These are phyloP conservation scores for Cyanistes caeruleus DNA, from an alignment of 2,113 vertebrate species.

Conservation along the genomic window DNA sequence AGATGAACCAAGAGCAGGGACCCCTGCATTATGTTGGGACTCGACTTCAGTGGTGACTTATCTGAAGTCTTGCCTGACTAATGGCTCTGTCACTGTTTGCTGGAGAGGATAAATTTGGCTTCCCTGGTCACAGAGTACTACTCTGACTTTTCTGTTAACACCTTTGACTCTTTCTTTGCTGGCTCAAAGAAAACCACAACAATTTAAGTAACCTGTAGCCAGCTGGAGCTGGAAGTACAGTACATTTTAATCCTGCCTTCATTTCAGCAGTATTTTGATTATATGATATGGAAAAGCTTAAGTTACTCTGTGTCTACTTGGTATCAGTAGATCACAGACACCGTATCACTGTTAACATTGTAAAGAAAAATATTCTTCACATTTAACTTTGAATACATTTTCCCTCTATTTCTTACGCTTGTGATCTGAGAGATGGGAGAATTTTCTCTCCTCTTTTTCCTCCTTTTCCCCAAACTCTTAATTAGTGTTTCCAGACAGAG, in stretches of 20 bases:
- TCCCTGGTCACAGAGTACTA: background rate
- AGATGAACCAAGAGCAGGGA: background rate
- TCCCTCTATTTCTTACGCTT: background rate
- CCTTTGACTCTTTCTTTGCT: background rate
- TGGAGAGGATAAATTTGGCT: background rate
- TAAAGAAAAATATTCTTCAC: background rate
- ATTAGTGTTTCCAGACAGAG: background rate
- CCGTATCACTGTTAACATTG: background rate
- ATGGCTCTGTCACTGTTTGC: slow-evolving; percentile 5
- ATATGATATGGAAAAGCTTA: background rate
- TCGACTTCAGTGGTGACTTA: background rate
- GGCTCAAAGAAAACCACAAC: background rate
- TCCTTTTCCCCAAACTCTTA: background rate
- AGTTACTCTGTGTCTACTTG: background rate
- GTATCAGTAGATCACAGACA: background rate
- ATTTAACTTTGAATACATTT: background rate
- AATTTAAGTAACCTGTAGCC: background rate
- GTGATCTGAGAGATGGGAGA: background rate
- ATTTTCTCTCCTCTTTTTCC: background rate
- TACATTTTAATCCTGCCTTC: background rate
- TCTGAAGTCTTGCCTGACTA: background rate
- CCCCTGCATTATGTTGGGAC: background rate
- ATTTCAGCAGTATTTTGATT: background rate
- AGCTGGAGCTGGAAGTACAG: background rate
- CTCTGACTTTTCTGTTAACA: background rate